A percentile compares a stretch with the other conserved stretches of the same genome.
Conservation (phyloP, 1,140 invertebrate species). For the Aporrectodea caliginosa region DNA sequence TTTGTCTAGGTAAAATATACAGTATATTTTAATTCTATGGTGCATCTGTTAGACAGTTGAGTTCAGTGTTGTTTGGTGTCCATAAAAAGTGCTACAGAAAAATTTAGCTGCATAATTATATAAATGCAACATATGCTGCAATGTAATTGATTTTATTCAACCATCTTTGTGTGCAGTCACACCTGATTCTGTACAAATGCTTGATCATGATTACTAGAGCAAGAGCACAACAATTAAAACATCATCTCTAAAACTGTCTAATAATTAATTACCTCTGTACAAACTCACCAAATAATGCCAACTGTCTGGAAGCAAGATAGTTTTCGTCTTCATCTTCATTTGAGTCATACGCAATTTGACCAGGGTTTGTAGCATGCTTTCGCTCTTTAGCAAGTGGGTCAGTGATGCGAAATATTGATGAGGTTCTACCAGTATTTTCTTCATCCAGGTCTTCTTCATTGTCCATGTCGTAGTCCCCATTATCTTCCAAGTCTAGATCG, state of each 20-base stretch:
- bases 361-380: neutral
- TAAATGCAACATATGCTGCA: no score
- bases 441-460: neutral
- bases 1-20: no score
- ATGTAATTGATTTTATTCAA: no score
- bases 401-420: neutral
- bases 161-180: no score
- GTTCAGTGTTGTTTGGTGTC: no score
- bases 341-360: neutral
- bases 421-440: slow-evolving; percentile 4
- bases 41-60: no score
- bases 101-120: neutral
- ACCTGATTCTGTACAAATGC: no score
- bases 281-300: slow-evolving; percentile 1
- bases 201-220: neutral
- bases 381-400: neutral
- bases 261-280: no score
- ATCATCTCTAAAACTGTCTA: neutral
- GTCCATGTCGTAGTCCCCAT: neutral
- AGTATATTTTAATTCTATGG: no score
- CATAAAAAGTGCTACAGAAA: no score
- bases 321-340: neutral
- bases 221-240: neutral
- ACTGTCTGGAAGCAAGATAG: neutral
- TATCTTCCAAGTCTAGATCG: neutral